phyloP scores from a whole-genome alignment of 2,888 invertebrate species.

The Pachydiplax longipennis region DNA sequence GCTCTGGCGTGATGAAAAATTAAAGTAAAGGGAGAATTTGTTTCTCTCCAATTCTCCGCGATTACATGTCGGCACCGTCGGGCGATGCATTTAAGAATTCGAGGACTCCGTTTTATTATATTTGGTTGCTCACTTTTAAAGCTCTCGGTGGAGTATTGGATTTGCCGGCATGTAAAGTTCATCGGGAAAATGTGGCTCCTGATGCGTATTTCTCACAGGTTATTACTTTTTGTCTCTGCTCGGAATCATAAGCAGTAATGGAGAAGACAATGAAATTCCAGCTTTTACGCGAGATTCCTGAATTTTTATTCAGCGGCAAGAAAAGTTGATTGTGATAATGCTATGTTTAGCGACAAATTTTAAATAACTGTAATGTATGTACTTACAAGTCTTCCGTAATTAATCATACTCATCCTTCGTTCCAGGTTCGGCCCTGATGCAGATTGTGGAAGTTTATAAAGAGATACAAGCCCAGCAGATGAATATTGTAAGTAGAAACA shows the following conservation, averaged over 20 bases:
- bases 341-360: too few relatives aligned
- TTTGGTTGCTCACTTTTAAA: not conserved
- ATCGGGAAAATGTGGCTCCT: not conserved
- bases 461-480: constrained; percentile 94
- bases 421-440: constrained; percentile 88
- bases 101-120: not conserved
- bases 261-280: too few relatives aligned
- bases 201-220: too few relatives aligned
- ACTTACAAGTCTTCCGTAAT: not conserved
- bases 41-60: not conserved
- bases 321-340: too few relatives aligned
- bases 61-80: not conserved
- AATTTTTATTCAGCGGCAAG: too few relatives aligned
- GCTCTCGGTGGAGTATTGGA: not conserved
- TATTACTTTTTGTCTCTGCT: too few relatives aligned
- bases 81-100: not conserved
- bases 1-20: not conserved
- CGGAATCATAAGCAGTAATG: too few relatives aligned
- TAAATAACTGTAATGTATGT: not conserved
- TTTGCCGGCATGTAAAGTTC: not conserved
- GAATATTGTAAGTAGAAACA: constrained; percentile 82
- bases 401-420: constrained; percentile 55
- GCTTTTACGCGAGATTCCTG: too few relatives aligned
- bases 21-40: not conserved
- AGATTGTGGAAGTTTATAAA: constrained; percentile 91